Base-by-base conservation (phyloP, 1,140 invertebrate genomes). In the Phthorimaea operculella region DNA sequence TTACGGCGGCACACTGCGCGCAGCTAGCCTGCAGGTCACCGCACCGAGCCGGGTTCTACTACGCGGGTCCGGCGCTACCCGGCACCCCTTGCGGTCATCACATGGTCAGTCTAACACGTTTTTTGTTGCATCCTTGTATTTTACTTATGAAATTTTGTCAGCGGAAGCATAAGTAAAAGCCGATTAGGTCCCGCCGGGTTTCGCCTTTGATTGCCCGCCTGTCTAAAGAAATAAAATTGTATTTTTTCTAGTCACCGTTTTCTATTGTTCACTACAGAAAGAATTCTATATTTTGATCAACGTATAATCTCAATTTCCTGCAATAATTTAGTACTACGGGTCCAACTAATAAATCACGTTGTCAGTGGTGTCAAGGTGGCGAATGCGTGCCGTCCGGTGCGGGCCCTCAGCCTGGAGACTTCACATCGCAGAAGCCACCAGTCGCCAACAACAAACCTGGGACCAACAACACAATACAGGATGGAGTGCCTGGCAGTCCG, bases 1-100 rank as follows among this genome's bases (percentile, higher is more conserved):
- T 76, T 14, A 59, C 82, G 15, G 58, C 70, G 63, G 64, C 73
- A 66, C 87, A 90, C 47, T 94, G 93, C 72, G 87, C 88, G 49
- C 90, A 90, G 64, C 76, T 94, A 6, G 87, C 90, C 62, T 94
- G 92, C 67, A 88, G 88, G 63, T 90, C 90, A 21, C 91, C 92
- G n/a, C 88, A 91, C 63, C 86, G 91, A 33, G 89, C 88, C 60
- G 92, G 92, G 15, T 91, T 88, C 76, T 94, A 92, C 75, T 89
- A 89, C 66, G 90, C 92, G 1, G 93, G 93, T 1, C 93, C 93
- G 1, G 92, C 93, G 7, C 73, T 95, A 8, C 92, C 93, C 53
- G 93, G 93, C 11, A 94, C 92, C 1, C 67, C 87, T n/a, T 95
- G 93, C 67, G 91, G 90, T 1, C 59, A 69, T 8, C 83, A 84